Conservation (phyloP, 2,113 vertebrate species). For the Vombatus ursinus region DNA sequence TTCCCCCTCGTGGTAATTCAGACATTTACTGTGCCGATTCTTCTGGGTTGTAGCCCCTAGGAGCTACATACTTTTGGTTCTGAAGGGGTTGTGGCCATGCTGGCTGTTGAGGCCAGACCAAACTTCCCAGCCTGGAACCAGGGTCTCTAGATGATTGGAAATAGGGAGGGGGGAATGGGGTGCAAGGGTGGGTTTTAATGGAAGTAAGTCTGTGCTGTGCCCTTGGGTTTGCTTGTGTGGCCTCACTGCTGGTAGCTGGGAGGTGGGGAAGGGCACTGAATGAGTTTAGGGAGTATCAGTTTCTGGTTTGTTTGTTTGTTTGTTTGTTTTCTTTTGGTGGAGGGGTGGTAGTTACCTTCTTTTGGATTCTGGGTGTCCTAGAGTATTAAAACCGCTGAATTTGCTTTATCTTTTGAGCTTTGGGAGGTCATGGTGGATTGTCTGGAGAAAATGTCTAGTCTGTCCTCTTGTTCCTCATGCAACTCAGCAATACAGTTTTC, state of each 20-base stretch:
- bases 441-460: background rate
- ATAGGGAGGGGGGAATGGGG: background rate
- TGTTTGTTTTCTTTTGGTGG: background rate
- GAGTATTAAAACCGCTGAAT: background rate
- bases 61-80: background rate
- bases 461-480: background rate
- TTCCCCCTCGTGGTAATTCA: too few species aligned
- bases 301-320: background rate
- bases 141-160: background rate
- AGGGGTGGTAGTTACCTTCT: background rate
- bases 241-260: background rate
- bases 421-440: background rate
- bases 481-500: background rate
- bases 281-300: background rate
- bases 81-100: background rate
- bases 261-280: background rate
- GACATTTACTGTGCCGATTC: background rate
- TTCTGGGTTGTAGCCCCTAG: background rate
- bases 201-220: background rate
- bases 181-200: background rate
- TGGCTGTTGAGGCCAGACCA: background rate
- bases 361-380: background rate
- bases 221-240: background rate
- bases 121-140: background rate
- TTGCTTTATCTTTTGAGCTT: background rate